Percentiles rank a stretch among this genome's conserved stretches.
These are phyloP conservation scores for Furcifer pardalis DNA, from an alignment of 2,797 vertebrate genomes.

Conservation along the genomic window DNA sequence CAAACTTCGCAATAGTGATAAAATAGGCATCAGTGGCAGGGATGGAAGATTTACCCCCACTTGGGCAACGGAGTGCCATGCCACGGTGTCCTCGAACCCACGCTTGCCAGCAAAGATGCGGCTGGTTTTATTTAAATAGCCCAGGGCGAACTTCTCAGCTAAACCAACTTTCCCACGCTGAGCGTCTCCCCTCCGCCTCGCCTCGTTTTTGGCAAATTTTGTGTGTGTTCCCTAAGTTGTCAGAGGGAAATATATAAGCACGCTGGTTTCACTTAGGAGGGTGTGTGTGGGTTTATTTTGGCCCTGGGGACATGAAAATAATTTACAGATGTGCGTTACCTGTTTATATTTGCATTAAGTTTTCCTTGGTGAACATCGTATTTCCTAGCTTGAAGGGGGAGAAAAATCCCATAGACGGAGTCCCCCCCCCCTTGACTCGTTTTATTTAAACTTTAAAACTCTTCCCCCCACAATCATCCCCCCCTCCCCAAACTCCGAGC, in stretches of 20 bases:
- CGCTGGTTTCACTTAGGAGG: constrained; percentile 73
- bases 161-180: constrained; percentile 81
- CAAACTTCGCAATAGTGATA: constrained; percentile 46
- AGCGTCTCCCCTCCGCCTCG: constrained; percentile 66
- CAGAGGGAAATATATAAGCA: constrained; percentile 76
- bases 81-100: constrained; percentile 37
- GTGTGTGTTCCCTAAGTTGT: constrained; percentile 71
- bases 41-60: constrained; percentile 32
- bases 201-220: constrained; percentile 75
- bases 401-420: constrained; percentile 37
- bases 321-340: constrained; percentile 80
- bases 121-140: constrained; percentile 79
- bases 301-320: constrained; percentile 77
- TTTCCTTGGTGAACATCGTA: constrained; percentile 54
- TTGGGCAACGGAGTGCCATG: constrained; percentile 8
- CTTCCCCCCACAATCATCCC: constrained; percentile 36
- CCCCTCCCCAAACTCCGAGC: constrained; percentile 61
- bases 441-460: constrained; percentile 25
- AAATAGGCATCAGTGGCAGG: constrained; percentile 52
- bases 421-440: background rate
- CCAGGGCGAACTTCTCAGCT: constrained; percentile 74
- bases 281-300: constrained; percentile 46
- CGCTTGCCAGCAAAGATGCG: constrained; percentile 64
- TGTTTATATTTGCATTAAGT: constrained; percentile 64
- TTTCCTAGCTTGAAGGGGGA: constrained; percentile 69